phyloP scores from a whole-genome alignment of 2,797 vertebrate genomes.

The Rhyacichthys aspro region DNA sequence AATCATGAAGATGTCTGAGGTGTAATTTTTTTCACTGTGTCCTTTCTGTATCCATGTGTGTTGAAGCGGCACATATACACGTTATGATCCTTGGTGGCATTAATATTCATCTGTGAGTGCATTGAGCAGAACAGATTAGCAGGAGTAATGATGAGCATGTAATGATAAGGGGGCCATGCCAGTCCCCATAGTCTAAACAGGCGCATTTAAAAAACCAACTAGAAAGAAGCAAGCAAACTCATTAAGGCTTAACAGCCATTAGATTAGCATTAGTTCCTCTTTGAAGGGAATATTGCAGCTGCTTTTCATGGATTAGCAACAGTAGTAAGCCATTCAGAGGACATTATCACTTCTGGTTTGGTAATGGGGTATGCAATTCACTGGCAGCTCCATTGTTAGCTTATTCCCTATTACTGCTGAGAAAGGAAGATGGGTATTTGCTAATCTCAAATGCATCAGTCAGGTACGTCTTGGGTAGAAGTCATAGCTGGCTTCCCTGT shows the following conservation, averaged over 20 bases:
- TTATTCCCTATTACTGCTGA: background rate
- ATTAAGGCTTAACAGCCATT: slow-evolving; percentile 76
- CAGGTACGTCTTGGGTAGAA: too few relatives aligned
- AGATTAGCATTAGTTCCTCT: slow-evolving; percentile 76
- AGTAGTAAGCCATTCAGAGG: slow-evolving; percentile 38
- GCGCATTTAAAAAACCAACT: slow-evolving; percentile 64
- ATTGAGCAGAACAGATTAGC: slow-evolving; percentile 78
- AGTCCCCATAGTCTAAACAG: slow-evolving; percentile 71
- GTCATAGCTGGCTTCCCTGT: too few relatives aligned
- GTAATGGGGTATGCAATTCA: slow-evolving; percentile 35
- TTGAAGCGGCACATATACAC: slow-evolving; percentile 42
- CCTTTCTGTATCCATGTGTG: slow-evolving; percentile 37
- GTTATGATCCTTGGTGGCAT: slow-evolving; percentile 72
- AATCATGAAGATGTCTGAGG: background rate
- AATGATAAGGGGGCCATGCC: slow-evolving; percentile 74
- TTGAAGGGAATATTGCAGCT: slow-evolving; percentile 64
- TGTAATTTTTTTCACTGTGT: too few relatives aligned
- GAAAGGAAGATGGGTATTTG: background rate
- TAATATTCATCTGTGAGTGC: slow-evolving; percentile 77
- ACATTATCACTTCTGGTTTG: slow-evolving; percentile 43
- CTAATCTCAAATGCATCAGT: background rate
- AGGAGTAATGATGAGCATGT: slow-evolving; percentile 77
- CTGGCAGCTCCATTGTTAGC: slow-evolving; percentile 26
- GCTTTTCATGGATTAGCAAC: slow-evolving; percentile 61
- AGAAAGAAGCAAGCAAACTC: slow-evolving; percentile 69